A percentile compares a stretch with the other conserved stretches of the same genome.
Evolutionary conservation across 2,113 vertebrate species (phyloP).

Genomic region (Colaptes auratus): DNA sequence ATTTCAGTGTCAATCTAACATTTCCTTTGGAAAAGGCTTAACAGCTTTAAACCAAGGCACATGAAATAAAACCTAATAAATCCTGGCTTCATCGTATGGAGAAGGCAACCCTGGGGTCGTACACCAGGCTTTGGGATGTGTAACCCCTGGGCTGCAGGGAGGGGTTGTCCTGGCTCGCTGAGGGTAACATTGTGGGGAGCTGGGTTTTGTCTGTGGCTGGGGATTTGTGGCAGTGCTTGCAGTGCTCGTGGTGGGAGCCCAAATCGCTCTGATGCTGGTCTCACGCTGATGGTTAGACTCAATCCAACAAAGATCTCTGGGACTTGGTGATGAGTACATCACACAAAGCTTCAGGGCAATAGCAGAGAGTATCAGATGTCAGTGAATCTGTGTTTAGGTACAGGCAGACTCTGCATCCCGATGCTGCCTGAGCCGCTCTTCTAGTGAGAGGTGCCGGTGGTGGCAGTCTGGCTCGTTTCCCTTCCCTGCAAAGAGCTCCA

Average conservation of each 20-base stretch:
- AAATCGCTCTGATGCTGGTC: neutral
- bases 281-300: no score
- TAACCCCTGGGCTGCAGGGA: neutral
- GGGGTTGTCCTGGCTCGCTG: neutral
- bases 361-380: neutral
- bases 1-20: neutral
- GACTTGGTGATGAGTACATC: neutral
- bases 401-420: neutral
- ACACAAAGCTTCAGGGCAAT: neutral
- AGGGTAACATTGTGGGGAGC: fast-evolving
- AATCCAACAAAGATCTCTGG: no score
- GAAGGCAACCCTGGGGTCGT: neutral
- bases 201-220: neutral
- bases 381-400: neutral
- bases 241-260: neutral
- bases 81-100: neutral
- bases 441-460: neutral
- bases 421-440: neutral
- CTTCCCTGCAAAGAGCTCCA: neutral
- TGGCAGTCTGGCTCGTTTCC: neutral
- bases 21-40: neutral
- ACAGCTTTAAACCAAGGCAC: neutral
- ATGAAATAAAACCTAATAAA: neutral
- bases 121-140: neutral
- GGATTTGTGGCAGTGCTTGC: neutral